Evolutionary conservation across 2,888 invertebrate genomes (phyloP), one percentile per base, ranked within the genome.

Genomic region (Drosophila paracracens): DNA sequence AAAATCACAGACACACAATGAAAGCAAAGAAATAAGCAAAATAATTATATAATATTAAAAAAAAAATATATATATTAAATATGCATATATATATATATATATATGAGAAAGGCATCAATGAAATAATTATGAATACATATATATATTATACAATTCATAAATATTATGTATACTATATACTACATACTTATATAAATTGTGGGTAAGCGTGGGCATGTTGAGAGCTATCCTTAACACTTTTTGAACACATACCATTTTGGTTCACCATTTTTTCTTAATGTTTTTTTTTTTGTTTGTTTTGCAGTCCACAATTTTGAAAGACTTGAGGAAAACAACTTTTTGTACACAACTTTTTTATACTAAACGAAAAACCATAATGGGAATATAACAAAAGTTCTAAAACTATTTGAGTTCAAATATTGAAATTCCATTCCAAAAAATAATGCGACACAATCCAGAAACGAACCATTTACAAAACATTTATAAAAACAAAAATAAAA

Each of bases 391-490:
- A 69, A 50, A 31, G 8, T 35, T 25, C 21, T 35, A 43, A 18
- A 18, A 21, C 29, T 2, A 65, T 57, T 52, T 53, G 35, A 64
- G 56, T 79, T 74, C 13, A 69, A 65, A 58, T 58, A 25, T 53
- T 50, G 16, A 61, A 63, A 58, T 50, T 70, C 59, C 79, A 79
- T 79, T 81, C 81, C 81, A 70, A 62, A 38, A 46, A 25, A 46
- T 27, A 61, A 66, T 59, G 59, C 43, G 36, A 60, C 43, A 70
- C 58, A 66, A 66, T 64, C 57, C 53, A 52, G 66, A 58, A 59
- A 51, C 43, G 40, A 63, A 70, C 61, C 74, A 65, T 65, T 62
- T 66, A 74, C 65, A 68, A 46, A 46, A 46, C 46, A 46, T 50
- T 64, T 46, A 46, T 43, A 33, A 33, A 25, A 38, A 57, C 11